A percentile compares a stretch with the other conserved stretches of the same genome.
phyloP scores from a whole-genome alignment of 2,113 vertebrate genomes.

The Malaclemys terrapin region DNA sequence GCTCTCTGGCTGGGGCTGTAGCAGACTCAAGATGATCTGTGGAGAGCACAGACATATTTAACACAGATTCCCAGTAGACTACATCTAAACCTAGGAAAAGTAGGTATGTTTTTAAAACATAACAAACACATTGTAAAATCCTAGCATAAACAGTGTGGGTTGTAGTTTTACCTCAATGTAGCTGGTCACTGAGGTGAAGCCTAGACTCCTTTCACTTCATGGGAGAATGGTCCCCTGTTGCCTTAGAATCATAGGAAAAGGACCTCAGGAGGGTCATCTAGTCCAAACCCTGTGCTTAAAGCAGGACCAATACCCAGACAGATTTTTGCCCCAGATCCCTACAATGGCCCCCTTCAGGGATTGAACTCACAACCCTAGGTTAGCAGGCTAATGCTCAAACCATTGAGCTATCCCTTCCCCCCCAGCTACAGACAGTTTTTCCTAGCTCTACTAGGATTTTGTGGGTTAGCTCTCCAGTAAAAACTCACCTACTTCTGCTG shows the following conservation, averaged over 20 bases:
- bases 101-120: neutral
- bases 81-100: neutral
- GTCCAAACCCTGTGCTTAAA: too few species aligned
- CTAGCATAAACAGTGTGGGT: neutral
- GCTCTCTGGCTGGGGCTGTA: too few species aligned
- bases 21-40: too few species aligned
- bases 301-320: too few species aligned
- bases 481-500: neutral
- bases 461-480: neutral
- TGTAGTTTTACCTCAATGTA: neutral
- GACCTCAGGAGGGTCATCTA: too few species aligned
- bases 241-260: neutral
- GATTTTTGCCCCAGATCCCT: too few species aligned
- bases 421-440: accelerated
- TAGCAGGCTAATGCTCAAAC: too few species aligned
- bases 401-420: too few species aligned
- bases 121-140: neutral
- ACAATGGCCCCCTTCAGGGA: too few species aligned
- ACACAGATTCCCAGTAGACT: neutral
- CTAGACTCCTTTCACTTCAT: neutral
- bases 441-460: neutral
- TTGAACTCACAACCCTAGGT: too few species aligned
- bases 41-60: neutral
- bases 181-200: neutral
- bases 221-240: neutral